These are phyloP conservation scores for Himalopsyche phryganea DNA, from an alignment of 1,140 invertebrate species.

Conservation along the genomic window DNA sequence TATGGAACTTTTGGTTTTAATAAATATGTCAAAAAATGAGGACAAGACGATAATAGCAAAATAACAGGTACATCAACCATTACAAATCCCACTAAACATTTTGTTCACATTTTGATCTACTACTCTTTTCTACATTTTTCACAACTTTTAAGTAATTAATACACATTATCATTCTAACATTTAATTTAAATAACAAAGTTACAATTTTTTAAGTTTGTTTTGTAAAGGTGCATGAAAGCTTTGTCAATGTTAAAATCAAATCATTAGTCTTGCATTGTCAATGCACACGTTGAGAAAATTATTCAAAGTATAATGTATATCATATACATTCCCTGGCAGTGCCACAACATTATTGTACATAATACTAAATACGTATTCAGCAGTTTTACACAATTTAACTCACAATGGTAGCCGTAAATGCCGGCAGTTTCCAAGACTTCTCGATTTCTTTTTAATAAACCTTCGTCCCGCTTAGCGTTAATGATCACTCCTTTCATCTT, in stretches of 20 bases:
- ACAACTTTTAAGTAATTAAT: conserved; percentile 31
- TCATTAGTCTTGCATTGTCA: conserved; percentile 30
- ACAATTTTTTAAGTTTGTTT: conserved; percentile 17
- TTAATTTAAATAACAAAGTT: conserved; percentile 29
- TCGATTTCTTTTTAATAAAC: too few relatives aligned
- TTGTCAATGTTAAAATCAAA: conserved; percentile 22
- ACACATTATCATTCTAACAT: conserved; percentile 32
- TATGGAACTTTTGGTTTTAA: conserved; percentile 30
- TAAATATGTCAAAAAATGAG: conserved; percentile 35
- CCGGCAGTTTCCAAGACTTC: too few relatives aligned
- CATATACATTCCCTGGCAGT: background rate
- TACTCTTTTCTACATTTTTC: conserved; percentile 25
- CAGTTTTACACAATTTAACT: too few relatives aligned
- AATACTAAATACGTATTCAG: too few relatives aligned
- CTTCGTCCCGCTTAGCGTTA: too few relatives aligned
- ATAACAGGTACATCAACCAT: conserved; percentile 34
- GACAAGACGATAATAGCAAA: conserved; percentile 34
- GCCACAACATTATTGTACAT: background rate
- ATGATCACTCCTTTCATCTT: too few relatives aligned
- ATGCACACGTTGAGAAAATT: conserved; percentile 1
- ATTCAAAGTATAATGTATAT: background rate
- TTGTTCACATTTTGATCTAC: conserved; percentile 21
- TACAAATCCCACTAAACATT: conserved; percentile 28
- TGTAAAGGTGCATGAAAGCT: conserved; percentile 28
- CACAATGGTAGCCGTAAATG: too few relatives aligned